These are phyloP conservation scores for Phasia obesa DNA, from an alignment of 2,888 invertebrate genomes.

Conservation along the genomic window DNA sequence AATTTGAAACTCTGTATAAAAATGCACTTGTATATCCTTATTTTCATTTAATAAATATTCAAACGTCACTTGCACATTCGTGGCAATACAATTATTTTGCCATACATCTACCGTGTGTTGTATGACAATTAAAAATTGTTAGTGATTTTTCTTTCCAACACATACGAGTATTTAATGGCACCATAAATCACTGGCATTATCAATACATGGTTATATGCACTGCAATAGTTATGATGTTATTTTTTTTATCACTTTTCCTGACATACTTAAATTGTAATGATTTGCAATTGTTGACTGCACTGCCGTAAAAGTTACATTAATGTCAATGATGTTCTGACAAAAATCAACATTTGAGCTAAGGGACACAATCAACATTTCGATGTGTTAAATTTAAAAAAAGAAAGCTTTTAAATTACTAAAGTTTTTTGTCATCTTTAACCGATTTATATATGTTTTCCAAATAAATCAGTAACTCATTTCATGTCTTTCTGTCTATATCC, in stretches of 20 bases:
- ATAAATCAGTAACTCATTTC: no score
- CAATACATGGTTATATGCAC: neutral
- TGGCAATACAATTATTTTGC: slow-evolving; percentile 18
- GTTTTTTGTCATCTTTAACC: no score
- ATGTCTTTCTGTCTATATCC: no score
- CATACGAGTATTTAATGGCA: slow-evolving; percentile 12
- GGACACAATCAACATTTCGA: neutral
- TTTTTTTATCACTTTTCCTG: neutral
- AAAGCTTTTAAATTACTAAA: no score
- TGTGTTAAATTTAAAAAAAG: no score
- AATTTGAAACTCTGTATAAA: neutral
- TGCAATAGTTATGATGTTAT: neutral
- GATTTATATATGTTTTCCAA: no score
- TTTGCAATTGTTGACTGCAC: neutral
- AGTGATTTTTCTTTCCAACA: slow-evolving; percentile 2
- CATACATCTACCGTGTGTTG: slow-evolving; percentile 6
- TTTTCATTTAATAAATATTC: slow-evolving; percentile 24
- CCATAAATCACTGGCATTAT: neutral
- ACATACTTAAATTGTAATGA: neutral
- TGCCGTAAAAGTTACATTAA: neutral
- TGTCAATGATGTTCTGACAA: slow-evolving; percentile 8
- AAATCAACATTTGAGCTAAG: neutral
- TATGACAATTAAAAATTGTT: slow-evolving; percentile 37
- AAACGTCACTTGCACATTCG: slow-evolving; percentile 39
- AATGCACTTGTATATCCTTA: neutral